These are phyloP conservation scores for Brachypteracias leptosomus DNA, from an alignment of 2,113 vertebrate genomes.

Conservation along the genomic window DNA sequence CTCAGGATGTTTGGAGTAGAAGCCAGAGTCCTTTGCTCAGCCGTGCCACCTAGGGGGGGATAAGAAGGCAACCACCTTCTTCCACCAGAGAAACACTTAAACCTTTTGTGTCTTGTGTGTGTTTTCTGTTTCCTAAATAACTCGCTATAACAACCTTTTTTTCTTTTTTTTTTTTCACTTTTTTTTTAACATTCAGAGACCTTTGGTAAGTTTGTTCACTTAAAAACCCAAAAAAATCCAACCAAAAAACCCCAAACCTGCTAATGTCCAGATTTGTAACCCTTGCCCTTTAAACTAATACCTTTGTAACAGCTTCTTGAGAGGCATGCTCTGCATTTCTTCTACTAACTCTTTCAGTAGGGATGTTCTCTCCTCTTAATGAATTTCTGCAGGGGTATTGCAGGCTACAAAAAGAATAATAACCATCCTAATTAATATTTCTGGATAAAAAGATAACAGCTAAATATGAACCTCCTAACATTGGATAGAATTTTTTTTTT, in stretches of 20 bases:
- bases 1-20: neutral
- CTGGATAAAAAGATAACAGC: slow-evolving; percentile 31
- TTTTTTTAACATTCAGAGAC: slow-evolving; percentile 91
- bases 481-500: neutral
- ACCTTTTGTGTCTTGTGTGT: slow-evolving; percentile 46
- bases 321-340: slow-evolving; percentile 83
- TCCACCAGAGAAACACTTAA: neutral
- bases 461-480: slow-evolving; percentile 20
- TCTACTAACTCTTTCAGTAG: slow-evolving; percentile 73
- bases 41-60: slow-evolving; percentile 20
- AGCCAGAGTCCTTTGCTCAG: neutral
- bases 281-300: slow-evolving; percentile 82
- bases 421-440: slow-evolving; percentile 30
- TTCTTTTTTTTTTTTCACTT: slow-evolving; percentile 73
- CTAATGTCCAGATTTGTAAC: slow-evolving; percentile 59
- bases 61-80: neutral
- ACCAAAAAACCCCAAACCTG: slow-evolving; percentile 69
- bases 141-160: slow-evolving; percentile 64
- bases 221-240: neutral
- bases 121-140: slow-evolving; percentile 31
- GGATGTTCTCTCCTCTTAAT: slow-evolving; percentile 50
- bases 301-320: slow-evolving; percentile 80
- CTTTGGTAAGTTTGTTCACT: slow-evolving; percentile 93
- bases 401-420: slow-evolving; percentile 52
- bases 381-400: slow-evolving; percentile 62